phyloP scores from a whole-genome alignment of 2,113 vertebrate species.

The Mustelus asterias region DNA sequence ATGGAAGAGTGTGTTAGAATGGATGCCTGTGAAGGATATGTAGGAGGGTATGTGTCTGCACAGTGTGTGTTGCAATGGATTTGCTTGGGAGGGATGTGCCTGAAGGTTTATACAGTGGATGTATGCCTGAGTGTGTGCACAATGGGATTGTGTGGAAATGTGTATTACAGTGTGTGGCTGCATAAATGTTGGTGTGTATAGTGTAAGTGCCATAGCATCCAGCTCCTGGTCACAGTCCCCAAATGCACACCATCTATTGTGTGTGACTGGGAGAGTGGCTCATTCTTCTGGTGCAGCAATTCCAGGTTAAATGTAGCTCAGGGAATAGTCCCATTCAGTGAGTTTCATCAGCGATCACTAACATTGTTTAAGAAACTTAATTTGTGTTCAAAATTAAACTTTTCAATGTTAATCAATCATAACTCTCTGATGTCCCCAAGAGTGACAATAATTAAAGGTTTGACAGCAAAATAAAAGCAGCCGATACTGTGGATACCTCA shows the following conservation, averaged over 20 bases:
- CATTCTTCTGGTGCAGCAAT: background rate
- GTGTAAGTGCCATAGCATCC: background rate
- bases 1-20: background rate
- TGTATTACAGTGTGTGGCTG: background rate
- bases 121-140: background rate
- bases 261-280: background rate
- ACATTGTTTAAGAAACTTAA: background rate
- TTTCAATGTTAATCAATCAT: background rate
- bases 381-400: background rate
- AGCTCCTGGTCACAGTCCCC: background rate
- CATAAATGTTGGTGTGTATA: background rate
- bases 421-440: background rate
- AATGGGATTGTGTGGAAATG: background rate
- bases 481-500: background rate
- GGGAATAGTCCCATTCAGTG: background rate
- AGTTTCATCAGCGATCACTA: background rate
- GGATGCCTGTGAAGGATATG: background rate
- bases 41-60: background rate
- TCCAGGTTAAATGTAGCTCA: background rate
- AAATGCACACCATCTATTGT: background rate
- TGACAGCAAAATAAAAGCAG: background rate
- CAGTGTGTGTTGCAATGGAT: background rate
- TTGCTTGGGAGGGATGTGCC: background rate
- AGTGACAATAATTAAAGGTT: background rate
- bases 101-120: background rate